Base-by-base conservation (phyloP, 2,113 vertebrate genomes). In the Cynoglossus semilaevis region DNA sequence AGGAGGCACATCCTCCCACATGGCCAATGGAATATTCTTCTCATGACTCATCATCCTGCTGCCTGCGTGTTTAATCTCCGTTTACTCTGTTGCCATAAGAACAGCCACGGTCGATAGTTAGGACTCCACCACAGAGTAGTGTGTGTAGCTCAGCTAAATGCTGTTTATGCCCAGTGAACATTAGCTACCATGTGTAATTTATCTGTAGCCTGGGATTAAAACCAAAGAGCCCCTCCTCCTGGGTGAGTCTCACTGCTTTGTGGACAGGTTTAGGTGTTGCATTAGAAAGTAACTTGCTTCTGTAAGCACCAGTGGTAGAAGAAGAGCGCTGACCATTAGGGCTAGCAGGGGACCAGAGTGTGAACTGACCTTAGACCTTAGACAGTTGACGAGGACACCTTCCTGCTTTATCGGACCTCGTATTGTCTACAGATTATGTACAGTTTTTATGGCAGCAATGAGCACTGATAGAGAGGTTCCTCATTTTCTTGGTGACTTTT, bases 21-120 rank as follows among this genome's bases (percentile, higher is more conserved):
- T 29, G 63, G 77, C 74, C 74, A 79, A 37, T 51, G 46, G 38
- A 72, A 81, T 77, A 56, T 60, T 76, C 67, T 57, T 35, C 10
- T 16, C 40, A 76, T 91, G 90, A 91, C 72, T 88, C 89, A 91
- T 58, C 38, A 1, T 50, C 50, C 67, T 59, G 14, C 72, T 57
- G 22, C 35, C 44, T 51, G 55, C 88, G 81, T 85, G 72, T 88
- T 49, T 22, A 43, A 51, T 67, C 52, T 42, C 4, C 52, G 81
- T 86, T 88, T 85, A 79, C 29, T 72, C 53, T 70, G 81, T 90
- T 89, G 66, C 78, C 76, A 87, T 87, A 57, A 70, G 76, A 57
- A 77, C 89, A 53, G 58, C 50, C 72, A 68, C 69, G 59, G 16
- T 43, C 44, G 51, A 58, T 79, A 72, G 18, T 51, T 22, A 47